Percentiles rank a stretch among this genome's conserved stretches.
Evolutionary conservation across 2,888 invertebrate genomes (phyloP).

Genomic region (Flexamia atlantica): DNA sequence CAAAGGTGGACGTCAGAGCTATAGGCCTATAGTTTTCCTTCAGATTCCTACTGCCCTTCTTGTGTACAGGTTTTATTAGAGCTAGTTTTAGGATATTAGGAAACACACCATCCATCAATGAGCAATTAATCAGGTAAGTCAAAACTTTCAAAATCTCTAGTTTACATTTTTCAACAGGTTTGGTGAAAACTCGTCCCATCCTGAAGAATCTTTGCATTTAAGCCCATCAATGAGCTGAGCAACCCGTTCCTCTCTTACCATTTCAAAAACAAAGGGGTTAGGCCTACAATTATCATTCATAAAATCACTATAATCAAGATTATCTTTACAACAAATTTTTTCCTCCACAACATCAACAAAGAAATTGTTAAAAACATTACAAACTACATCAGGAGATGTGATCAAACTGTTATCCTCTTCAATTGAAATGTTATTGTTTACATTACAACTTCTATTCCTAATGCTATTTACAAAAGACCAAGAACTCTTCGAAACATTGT

Average conservation of each 20-base stretch:
- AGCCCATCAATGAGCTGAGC: not conserved
- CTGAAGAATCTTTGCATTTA: not conserved
- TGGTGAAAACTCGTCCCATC: slow-evolving; percentile 2
- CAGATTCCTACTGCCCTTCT: not conserved
- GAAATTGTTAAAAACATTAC: not conserved
- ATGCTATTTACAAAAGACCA: slow-evolving; percentile 12
- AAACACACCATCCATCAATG: not conserved
- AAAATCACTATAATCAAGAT: not conserved
- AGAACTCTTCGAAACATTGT: not conserved
- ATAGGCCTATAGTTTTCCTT: not conserved
- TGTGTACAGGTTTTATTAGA: not conserved
- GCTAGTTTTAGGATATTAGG: not conserved
- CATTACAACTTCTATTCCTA: not conserved
- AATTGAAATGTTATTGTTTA: not conserved
- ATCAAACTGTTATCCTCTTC: not conserved
- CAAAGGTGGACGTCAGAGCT: not conserved
- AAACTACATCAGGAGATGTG: not conserved
- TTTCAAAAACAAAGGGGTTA: not conserved
- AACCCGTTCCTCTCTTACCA: not conserved
- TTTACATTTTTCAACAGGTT: not conserved
- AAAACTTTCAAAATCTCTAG: not conserved
- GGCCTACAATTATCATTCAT: not conserved
- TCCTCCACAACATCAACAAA: no score
- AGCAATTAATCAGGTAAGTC: not conserved
- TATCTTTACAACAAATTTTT: no score